Evolutionary conservation across 2,888 invertebrate genomes (phyloP), one percentile per base, ranked within the genome.

Genomic region (Pyrrhia umbra): DNA sequence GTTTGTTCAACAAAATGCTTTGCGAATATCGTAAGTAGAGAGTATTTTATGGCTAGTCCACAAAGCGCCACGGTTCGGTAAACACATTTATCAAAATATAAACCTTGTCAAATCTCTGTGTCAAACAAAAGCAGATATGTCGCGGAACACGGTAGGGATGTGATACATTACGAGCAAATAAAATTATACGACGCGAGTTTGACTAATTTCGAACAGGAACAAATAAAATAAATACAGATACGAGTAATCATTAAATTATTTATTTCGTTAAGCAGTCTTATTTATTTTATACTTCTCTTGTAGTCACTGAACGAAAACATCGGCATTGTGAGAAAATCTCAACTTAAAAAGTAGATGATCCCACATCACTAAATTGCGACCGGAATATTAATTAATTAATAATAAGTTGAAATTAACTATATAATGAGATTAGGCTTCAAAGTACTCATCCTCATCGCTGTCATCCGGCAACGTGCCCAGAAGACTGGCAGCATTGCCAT

Each of bases 11-110:
- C 75, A 73, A 73, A 70, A 75, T 63, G 72, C 58, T 80, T 75
- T 69, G 71, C 72, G 78, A 76, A 80, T 80, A 79, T 77, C 67
- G 69, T 72, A 69, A 83, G 80, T 68, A 58, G 74, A 68, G 64
- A 72, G 73, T 79, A 72, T 80, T 84, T 83, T 79, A 80, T 76
- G 64, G 75, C 64, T 54, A 60, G 74, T 65, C 68, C 74, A 62
- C 62, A 66, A 58, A 59, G 66, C 70, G 62, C 63, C 63, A 69
- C 65, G 61, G 79, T 71, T 76, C 59, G 77, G 88, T 88, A 88
- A 88, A 88, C 88, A 88, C 85, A 88, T 88, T 86, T 85, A 82
- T 88, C 85, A 85, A 77, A 85, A 84, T 73, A 82, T 75, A 81
- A 80, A 84, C 78, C 76, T 79, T 79, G 82, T 78, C 81, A 77